phyloP scores from a whole-genome alignment of 2,888 invertebrate genomes.

The Lithosia quadra region DNA sequence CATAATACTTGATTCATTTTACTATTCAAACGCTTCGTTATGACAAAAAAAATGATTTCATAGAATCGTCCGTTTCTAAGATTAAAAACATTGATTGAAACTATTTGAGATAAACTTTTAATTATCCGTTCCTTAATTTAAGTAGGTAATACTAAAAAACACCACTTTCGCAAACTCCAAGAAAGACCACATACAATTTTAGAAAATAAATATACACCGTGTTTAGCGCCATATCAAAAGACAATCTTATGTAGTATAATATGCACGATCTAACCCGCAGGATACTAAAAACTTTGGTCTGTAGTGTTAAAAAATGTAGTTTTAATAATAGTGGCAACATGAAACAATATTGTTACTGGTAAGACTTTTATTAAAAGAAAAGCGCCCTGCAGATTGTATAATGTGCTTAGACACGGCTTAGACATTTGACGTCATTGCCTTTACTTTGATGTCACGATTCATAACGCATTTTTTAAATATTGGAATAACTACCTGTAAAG shows the following conservation, averaged over 20 bases:
- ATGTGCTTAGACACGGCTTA: background rate
- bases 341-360: background rate
- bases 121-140: conserved; percentile 22
- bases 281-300: background rate
- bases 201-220: background rate
- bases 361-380: background rate
- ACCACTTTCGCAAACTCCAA: conserved; percentile 16
- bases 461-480: background rate
- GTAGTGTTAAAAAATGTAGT: background rate
- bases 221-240: background rate
- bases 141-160: conserved; percentile 40
- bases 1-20: conserved; percentile 3
- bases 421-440: background rate
- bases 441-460: background rate
- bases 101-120: conserved; percentile 48
- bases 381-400: background rate
- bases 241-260: background rate
- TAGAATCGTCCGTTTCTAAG: background rate
- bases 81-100: conserved; percentile 30
- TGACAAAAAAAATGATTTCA: background rate
- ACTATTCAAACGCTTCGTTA: background rate
- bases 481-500: background rate
- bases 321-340: background rate
- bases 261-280: background rate
- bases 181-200: conserved; percentile 21